These are phyloP conservation scores for Aphaenogaster floridana DNA, from an alignment of 1,140 invertebrate species.

Conservation along the genomic window DNA sequence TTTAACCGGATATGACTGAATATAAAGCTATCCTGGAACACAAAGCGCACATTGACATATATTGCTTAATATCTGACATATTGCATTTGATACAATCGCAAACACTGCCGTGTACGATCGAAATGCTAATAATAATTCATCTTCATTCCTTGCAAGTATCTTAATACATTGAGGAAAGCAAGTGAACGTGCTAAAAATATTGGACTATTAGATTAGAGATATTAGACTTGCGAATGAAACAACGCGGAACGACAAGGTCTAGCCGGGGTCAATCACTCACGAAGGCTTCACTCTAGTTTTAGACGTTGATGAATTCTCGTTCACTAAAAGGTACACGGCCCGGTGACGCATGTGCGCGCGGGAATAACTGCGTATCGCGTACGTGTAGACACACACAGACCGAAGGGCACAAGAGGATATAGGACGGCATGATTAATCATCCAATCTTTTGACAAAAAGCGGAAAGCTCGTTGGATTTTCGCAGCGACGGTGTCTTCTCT, in stretches of 20 bases:
- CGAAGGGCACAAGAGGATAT: constrained; percentile 5
- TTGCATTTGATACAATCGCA: neutral
- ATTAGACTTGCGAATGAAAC: constrained; percentile 51
- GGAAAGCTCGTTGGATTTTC: constrained; percentile 66
- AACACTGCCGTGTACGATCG: too few species aligned
- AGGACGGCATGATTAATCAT: constrained; percentile 71
- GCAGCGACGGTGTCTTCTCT: constrained; percentile 52
- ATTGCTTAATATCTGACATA: neutral
- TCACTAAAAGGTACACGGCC: constrained; percentile 59
- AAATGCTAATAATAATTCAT: constrained; percentile 9
- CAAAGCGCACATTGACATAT: neutral
- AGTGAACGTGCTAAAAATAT: neutral
- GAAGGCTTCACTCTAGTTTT: constrained; percentile 67
- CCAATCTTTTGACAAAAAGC: constrained; percentile 72
- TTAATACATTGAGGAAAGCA: neutral
- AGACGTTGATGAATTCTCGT: constrained; percentile 74
- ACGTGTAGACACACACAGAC: neutral
- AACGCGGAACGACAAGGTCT: constrained; percentile 49
- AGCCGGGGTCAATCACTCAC: constrained; percentile 59
- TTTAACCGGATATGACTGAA: constrained; percentile 1
- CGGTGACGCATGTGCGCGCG: constrained; percentile 26
- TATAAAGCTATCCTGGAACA: neutral
- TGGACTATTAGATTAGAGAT: constrained; percentile 38
- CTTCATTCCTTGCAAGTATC: neutral
- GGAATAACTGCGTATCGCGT: constrained; percentile 43